Evolutionary conservation across 2,888 invertebrate species (phyloP).

Genomic region (Argynnis bischoffii): DNA sequence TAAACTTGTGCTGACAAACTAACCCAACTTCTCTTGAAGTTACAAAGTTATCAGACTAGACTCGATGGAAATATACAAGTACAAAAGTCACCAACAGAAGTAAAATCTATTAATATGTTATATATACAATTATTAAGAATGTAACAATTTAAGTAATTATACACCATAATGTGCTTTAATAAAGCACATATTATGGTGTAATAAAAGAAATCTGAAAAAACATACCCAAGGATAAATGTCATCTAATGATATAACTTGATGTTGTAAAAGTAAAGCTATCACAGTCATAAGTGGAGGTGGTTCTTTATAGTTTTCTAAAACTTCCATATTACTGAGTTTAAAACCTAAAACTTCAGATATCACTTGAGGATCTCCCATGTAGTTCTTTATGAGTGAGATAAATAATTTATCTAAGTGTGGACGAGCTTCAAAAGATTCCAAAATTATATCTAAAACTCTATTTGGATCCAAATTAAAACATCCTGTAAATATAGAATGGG

Average conservation of each 20-base stretch:
- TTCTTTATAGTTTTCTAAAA: slow-evolving; percentile 82
- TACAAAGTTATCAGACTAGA: no score
- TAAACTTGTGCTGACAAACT: no score
- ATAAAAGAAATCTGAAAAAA: background rate
- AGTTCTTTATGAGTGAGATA: slow-evolving; percentile 90
- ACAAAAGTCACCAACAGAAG: no score
- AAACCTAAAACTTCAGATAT: slow-evolving; percentile 97
- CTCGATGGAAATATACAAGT: no score
- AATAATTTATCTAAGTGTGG: slow-evolving; percentile 90
- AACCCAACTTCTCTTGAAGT: no score
- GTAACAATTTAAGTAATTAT: no score
- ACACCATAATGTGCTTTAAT: background rate
- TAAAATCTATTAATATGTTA: no score
- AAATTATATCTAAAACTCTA: slow-evolving; percentile 96
- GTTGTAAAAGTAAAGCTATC: slow-evolving; percentile 94
- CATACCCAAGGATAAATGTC: slow-evolving; percentile 95
- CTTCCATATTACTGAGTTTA: slow-evolving; percentile 89
- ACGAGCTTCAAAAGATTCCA: slow-evolving; percentile 97
- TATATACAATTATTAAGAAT: no score
- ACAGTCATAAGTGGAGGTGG: slow-evolving; percentile 94
- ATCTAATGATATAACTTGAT: slow-evolving; percentile 91
- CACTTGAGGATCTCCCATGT: slow-evolving; percentile 91
- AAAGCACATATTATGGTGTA: background rate
- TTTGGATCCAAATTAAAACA: slow-evolving; percentile 99
- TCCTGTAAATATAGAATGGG: slow-evolving; percentile 81